Evolutionary conservation across 2,888 invertebrate species (phyloP).

Genomic region (Lithophane semibrunnea): DNA sequence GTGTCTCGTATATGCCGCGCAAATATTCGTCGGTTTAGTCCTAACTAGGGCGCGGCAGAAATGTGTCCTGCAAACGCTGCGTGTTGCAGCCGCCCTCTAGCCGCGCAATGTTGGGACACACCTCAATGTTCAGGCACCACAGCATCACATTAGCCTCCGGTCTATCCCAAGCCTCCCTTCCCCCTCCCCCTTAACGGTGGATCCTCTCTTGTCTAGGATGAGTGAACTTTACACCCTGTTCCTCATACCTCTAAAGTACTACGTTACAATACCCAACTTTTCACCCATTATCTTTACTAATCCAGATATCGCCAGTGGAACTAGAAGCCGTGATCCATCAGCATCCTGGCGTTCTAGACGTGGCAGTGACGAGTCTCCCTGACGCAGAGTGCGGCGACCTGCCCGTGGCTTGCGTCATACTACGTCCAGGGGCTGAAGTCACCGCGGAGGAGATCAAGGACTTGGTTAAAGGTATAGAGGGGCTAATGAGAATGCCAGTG

Average conservation of each 20-base stretch:
- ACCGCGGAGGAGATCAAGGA: slow-evolving; percentile 77
- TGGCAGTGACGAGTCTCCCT: slow-evolving; percentile 76
- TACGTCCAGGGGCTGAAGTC: slow-evolving; percentile 53
- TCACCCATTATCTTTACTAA: not conserved
- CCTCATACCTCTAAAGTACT: no score
- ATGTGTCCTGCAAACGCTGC: no score
- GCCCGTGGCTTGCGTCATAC: slow-evolving; percentile 78
- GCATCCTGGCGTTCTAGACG: slow-evolving; percentile 21
- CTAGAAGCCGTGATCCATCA: slow-evolving; percentile 18
- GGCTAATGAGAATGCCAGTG: not conserved
- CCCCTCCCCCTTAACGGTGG: no score
- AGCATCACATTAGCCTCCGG: not conserved
- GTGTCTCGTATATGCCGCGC: no score
- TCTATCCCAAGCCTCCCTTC: not conserved
- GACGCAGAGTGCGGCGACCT: slow-evolving; percentile 75
- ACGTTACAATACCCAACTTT: not conserved
- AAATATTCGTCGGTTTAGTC: no score
- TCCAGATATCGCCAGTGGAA: slow-evolving; percentile 71
- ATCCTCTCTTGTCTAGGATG: no score
- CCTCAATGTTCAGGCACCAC: not conserved
- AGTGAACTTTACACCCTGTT: no score
- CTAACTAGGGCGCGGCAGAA: no score
- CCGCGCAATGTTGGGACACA: no score
- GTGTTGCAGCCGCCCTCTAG: no score
- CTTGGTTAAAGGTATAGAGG: slow-evolving; percentile 74